Evolutionary conservation across 2,797 vertebrate species (phyloP).

Genomic region (Parotocinclus haroldoi): DNA sequence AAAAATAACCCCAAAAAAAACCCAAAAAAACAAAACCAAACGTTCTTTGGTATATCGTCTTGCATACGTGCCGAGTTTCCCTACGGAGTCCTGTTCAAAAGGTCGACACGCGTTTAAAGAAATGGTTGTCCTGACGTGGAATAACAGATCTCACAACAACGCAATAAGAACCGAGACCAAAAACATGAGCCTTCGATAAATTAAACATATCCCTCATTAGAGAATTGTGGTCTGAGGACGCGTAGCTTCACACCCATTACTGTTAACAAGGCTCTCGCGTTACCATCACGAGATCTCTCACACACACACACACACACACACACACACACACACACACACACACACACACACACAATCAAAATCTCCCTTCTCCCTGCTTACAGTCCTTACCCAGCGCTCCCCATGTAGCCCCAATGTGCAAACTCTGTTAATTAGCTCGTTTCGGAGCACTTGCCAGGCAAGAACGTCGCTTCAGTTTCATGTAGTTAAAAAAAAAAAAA

Average conservation of each 20-base stretch:
- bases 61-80: conserved; percentile 23
- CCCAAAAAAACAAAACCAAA: background rate
- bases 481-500: conserved; percentile 1
- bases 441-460: conserved; percentile 18
- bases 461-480: background rate
- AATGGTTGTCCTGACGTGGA: no score
- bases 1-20: no score
- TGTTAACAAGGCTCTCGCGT: conserved; percentile 32
- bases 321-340: no score
- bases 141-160: background rate
- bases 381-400: conserved; percentile 29
- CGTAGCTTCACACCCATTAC: conserved; percentile 6
- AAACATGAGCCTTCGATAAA: conserved; percentile 23
- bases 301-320: background rate
- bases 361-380: conserved; percentile 19
- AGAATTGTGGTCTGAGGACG: conserved; percentile 25
- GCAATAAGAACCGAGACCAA: background rate
- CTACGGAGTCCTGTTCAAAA: background rate
- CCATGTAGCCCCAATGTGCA: conserved; percentile 38
- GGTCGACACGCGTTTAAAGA: no score
- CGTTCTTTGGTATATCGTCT: conserved; percentile 47
- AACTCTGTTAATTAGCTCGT: conserved; percentile 35
- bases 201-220: conserved; percentile 37
- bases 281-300: conserved; percentile 20
- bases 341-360: background rate